Conservation (phyloP, 2,888 invertebrate species). For the Tanypteryx hageni region DNA sequence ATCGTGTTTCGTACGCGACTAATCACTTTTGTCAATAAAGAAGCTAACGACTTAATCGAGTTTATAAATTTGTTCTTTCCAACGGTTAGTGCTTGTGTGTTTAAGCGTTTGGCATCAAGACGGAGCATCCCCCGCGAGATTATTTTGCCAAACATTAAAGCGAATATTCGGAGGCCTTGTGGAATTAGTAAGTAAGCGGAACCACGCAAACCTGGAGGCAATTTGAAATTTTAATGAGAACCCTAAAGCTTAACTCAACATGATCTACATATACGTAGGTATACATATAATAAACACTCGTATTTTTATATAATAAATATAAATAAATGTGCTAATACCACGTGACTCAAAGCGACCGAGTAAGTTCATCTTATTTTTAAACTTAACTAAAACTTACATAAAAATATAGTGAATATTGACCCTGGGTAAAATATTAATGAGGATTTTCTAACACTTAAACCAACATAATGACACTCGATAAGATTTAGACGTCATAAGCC, state of each 20-base stretch:
- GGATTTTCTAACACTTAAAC: too few relatives aligned
- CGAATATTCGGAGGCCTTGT: slow-evolving; percentile 38
- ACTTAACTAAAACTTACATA: too few relatives aligned
- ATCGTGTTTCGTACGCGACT: not conserved
- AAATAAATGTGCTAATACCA: too few relatives aligned
- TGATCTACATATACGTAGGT: not conserved
- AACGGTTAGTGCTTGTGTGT: slow-evolving; percentile 22
- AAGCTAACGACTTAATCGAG: slow-evolving; percentile 43
- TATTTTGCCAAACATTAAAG: slow-evolving; percentile 54
- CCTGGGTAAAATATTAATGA: too few relatives aligned
- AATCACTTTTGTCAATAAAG: slow-evolving; percentile 38
- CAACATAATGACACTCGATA: too few relatives aligned
- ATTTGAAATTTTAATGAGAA: slow-evolving; percentile 64
- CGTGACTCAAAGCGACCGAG: too few relatives aligned
- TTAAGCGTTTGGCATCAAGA: slow-evolving; percentile 30
- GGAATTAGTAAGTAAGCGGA: not conserved
- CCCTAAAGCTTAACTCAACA: slow-evolving; percentile 11
- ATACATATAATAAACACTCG: too few relatives aligned
- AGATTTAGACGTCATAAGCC: too few relatives aligned
- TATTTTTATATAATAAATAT: too few relatives aligned
- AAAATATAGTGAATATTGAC: too few relatives aligned
- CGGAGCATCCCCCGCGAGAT: slow-evolving; percentile 49
- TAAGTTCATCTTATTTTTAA: too few relatives aligned
- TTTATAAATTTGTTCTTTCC: slow-evolving; percentile 56
- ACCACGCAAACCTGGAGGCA: slow-evolving; percentile 41